Evolutionary conservation across 2,797 vertebrate genomes (phyloP).

Genomic region (Anguilla marmorata): DNA sequence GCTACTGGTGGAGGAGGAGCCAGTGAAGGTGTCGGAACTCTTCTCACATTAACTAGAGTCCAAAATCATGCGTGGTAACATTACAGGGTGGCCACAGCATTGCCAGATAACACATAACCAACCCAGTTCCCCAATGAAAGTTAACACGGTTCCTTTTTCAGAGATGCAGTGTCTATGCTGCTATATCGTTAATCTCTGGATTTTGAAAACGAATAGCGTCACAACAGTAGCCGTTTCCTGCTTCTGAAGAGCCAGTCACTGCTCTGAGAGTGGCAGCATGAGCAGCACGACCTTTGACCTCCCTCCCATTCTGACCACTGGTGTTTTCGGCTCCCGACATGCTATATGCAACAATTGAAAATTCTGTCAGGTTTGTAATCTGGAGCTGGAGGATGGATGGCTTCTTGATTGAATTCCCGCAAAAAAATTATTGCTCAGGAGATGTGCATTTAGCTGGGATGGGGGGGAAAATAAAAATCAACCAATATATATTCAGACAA

Average conservation of each 20-base stretch:
- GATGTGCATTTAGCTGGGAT: not conserved
- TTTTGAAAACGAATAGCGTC: not conserved
- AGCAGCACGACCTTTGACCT: not conserved
- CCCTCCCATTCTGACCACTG: not conserved
- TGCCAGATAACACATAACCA: not conserved
- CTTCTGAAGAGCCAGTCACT: not conserved
- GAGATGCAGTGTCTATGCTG: not conserved
- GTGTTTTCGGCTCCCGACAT: not conserved
- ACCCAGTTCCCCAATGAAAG: not conserved
- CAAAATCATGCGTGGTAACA: slow-evolving; percentile 33
- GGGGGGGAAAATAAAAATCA: not conserved
- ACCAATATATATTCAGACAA: slow-evolving; percentile 30
- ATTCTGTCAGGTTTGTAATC: slow-evolving; percentile 3
- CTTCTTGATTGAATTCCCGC: slow-evolving; percentile 20
- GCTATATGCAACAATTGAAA: not conserved
- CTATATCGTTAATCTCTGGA: not conserved
- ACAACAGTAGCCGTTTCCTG: not conserved
- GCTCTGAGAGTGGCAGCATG: not conserved
- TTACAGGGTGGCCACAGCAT: not conserved
- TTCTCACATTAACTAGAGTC: not conserved
- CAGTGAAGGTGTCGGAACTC: slow-evolving; percentile 16
- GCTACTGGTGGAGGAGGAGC: not conserved
- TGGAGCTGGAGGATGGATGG: slow-evolving; percentile 4
- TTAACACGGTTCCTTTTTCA: not conserved
- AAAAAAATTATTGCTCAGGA: slow-evolving; percentile 23